Evolutionary conservation across 1,140 invertebrate species (phyloP).

Genomic region (silkworm (Bombyx mori)): DNA sequence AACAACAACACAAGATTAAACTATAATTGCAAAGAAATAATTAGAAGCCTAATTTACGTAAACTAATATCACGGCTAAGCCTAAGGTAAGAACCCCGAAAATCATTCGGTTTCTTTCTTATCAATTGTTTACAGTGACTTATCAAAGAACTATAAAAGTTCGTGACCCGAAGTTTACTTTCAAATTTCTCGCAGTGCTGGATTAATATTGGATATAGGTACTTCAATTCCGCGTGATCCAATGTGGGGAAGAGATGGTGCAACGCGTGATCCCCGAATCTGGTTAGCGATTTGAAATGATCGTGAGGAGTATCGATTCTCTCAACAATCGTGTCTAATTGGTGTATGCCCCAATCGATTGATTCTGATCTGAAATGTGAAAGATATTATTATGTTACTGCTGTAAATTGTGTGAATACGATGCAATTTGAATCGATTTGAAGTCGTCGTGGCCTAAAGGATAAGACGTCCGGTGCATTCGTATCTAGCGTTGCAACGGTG

Average conservation of each 20-base stretch:
- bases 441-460: too few relatives aligned
- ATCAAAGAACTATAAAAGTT: conserved; percentile 6
- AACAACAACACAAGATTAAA: too few relatives aligned
- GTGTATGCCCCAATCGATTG: conserved; percentile 84
- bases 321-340: conserved; percentile 84
- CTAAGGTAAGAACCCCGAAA: background rate
- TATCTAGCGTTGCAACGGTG: too few relatives aligned
- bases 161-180: conserved; percentile 1
- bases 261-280: conserved; percentile 84
- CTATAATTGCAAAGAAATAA: too few relatives aligned
- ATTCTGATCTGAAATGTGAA: conserved; percentile 36
- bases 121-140: conserved; percentile 7
- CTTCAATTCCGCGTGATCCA: conserved; percentile 81
- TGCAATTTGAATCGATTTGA: too few relatives aligned
- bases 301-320: conserved; percentile 69
- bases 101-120: conserved; percentile 3
- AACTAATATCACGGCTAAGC: too few relatives aligned
- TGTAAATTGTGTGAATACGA: too few relatives aligned
- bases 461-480: too few relatives aligned
- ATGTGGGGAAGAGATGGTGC: conserved; percentile 86
- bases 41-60: too few relatives aligned
- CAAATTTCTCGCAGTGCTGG: conserved; percentile 53
- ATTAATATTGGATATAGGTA: conserved; percentile 50
- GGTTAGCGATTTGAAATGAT: conserved; percentile 76
- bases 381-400: background rate